These are phyloP conservation scores for Caenorhabditis imperialis DNA, from an alignment of 2,888 invertebrate species.

Conservation along the genomic window DNA sequence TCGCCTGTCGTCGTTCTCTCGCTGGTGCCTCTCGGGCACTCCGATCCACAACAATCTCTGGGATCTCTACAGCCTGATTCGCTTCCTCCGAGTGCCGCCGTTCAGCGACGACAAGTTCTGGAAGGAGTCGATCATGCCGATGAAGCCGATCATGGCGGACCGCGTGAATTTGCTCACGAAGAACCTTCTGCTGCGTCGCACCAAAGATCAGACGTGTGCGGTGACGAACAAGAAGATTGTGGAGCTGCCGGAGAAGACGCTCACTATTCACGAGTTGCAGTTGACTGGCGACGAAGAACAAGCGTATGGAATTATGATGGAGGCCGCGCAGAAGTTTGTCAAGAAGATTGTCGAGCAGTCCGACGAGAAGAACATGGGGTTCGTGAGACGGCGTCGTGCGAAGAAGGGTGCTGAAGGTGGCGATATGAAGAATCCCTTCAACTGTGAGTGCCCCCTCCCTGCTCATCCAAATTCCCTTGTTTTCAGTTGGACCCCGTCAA, in stretches of 20 bases:
- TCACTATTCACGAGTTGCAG: constrained; percentile 75
- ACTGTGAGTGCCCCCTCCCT: constrained; percentile 20
- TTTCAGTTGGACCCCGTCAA: constrained; percentile 60
- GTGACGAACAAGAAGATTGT: constrained; percentile 78
- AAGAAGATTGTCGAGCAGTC: constrained; percentile 56
- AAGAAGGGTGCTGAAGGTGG: constrained; percentile 34
- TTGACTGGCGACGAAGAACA: constrained; percentile 76
- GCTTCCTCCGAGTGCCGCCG: constrained; percentile 89
- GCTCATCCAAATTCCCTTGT: neutral
- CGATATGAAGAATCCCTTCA: constrained; percentile 67
- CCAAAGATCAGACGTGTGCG: constrained; percentile 84
- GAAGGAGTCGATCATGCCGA: constrained; percentile 89
- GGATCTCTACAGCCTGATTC: constrained; percentile 81
- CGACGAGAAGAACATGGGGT: constrained; percentile 31
- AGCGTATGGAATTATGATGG: constrained; percentile 76
- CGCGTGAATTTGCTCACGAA: constrained; percentile 89
- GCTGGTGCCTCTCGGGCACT: constrained; percentile 91
- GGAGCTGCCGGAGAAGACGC: constrained; percentile 72
- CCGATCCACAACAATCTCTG: constrained; percentile 94
- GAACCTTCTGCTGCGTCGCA: constrained; percentile 88
- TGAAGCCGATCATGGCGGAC: constrained; percentile 78
- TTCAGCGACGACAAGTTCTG: constrained; percentile 92
- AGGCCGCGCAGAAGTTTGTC: constrained; percentile 75
- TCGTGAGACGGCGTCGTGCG: constrained; percentile 23
- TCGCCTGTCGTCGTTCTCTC: constrained; percentile 82